phyloP scores from a whole-genome alignment of 35 echinoderm and acorn worm genomes.

The Apostichopus californicus region DNA sequence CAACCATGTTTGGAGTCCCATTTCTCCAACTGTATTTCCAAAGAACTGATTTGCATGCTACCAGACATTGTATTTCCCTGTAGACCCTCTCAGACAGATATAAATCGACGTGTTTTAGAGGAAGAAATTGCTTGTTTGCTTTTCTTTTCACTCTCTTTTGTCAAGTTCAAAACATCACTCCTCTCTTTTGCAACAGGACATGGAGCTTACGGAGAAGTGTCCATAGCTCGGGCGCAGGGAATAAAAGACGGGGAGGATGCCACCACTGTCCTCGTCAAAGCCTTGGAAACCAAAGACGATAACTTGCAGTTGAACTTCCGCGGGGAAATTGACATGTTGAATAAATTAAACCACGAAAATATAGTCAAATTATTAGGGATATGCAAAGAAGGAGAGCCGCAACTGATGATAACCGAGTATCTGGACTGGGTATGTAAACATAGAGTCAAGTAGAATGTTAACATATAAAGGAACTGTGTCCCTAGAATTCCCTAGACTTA shows the following conservation, averaged over 20 bases:
- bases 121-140: no score
- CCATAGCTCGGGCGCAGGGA: slow-evolving; percentile 83
- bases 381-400: slow-evolving; percentile 85
- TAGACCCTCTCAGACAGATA: no score
- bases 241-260: slow-evolving; percentile 95
- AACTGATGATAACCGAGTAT: slow-evolving; percentile 97
- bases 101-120: no score
- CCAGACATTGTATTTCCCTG: no score
- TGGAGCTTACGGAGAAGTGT: slow-evolving; percentile 92
- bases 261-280: slow-evolving; percentile 94
- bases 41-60: no score
- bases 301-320: slow-evolving; percentile 87
- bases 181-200: slow-evolving; percentile 56
- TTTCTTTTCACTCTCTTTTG: no score
- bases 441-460: neutral
- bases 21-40: no score
- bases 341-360: slow-evolving; percentile 92
- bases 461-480: neutral
- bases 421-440: slow-evolving; percentile 82
- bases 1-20: no score
- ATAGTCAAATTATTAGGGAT: slow-evolving; percentile 92
- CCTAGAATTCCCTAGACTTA: no score
- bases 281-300: slow-evolving; percentile 82
- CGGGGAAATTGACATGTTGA: slow-evolving; percentile 95
- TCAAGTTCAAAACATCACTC: no score